Conservation (phyloP, 2,888 invertebrate genomes). For the Zaprionus obscuricornis region DNA sequence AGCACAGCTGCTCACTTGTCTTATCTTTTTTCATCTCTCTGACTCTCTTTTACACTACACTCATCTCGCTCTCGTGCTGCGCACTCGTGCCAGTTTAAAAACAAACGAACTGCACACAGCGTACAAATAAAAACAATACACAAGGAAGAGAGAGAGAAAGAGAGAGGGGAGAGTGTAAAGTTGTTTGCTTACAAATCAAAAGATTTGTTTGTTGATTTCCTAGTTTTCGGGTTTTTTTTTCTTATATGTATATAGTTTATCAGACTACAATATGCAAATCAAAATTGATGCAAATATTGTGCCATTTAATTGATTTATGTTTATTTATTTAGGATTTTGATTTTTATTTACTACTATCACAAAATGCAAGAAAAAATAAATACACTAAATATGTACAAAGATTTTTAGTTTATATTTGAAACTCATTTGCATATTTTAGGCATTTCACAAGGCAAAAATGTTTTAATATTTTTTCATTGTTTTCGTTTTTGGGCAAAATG, state of each 20-base stretch:
- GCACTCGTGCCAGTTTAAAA: conserved; percentile 10
- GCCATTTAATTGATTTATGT: conserved; percentile 70
- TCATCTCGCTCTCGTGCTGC: too few relatives aligned
- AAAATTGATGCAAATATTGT: conserved; percentile 48
- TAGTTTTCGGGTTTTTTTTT: conserved; percentile 2
- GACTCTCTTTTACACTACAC: too few relatives aligned
- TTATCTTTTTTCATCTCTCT: too few relatives aligned
- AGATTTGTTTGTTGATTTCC: not conserved
- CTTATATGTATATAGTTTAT: conserved; percentile 30
- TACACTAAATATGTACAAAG: too few relatives aligned
- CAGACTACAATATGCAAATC: conserved; percentile 56
- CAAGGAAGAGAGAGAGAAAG: too few relatives aligned
- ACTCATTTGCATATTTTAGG: conserved; percentile 21
- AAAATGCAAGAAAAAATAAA: not conserved
- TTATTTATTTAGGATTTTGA: conserved; percentile 9
- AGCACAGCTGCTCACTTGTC: too few relatives aligned
- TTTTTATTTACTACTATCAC: not conserved
- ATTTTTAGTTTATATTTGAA: not conserved
- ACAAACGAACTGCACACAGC: conserved; percentile 1
- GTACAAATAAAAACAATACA: not conserved
- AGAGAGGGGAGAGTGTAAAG: not conserved
- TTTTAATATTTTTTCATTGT: too few relatives aligned
- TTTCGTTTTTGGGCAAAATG: conserved; percentile 12
- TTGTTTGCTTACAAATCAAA: conserved; percentile 20
- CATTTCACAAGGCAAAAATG: conserved; percentile 26